phyloP scores from a whole-genome alignment of 37 sponge, comb jelly and placozoan genomes.

The Haliclona indistincta region DNA sequence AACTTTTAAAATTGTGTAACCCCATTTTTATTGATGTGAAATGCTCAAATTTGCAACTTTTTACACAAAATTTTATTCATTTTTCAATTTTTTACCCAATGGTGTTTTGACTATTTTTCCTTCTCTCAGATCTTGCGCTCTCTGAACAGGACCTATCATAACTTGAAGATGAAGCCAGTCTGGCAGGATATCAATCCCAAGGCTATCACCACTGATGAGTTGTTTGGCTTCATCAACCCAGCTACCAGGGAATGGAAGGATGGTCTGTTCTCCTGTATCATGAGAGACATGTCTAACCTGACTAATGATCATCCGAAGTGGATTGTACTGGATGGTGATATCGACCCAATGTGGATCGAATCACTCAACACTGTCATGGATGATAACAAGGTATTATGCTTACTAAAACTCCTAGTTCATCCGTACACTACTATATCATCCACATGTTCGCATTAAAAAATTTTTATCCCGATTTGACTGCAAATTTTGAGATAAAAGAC shows the following conservation, averaged over 20 bases:
- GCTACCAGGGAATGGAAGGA: conserved; percentile 99
- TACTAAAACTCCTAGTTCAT: too few relatives aligned
- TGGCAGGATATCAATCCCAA: conserved; percentile 97
- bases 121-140: conserved; percentile 76
- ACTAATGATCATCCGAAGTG: conserved; percentile 92
- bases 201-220: conserved; percentile 94
- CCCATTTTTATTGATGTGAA: background rate
- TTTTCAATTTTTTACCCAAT: too few relatives aligned
- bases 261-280: conserved; percentile 94
- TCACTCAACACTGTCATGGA: conserved; percentile 99
- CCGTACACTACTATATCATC: too few relatives aligned
- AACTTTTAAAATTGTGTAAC: conserved; percentile 5
- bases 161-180: conserved; percentile 85
- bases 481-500: too few relatives aligned
- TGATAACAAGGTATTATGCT: conserved; percentile 99
- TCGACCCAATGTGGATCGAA: conserved; percentile 99
- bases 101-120: background rate
- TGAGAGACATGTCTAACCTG: conserved; percentile 96
- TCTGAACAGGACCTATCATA: conserved; percentile 91
- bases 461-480: too few relatives aligned
- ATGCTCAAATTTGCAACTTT: too few relatives aligned
- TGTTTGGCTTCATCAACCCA: conserved; percentile 97
- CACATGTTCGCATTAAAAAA: too few relatives aligned
- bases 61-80: too few relatives aligned
- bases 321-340: conserved; percentile 99